Conservation (phyloP, 2,113 vertebrate species). For the Trogon surrucura region DNA sequence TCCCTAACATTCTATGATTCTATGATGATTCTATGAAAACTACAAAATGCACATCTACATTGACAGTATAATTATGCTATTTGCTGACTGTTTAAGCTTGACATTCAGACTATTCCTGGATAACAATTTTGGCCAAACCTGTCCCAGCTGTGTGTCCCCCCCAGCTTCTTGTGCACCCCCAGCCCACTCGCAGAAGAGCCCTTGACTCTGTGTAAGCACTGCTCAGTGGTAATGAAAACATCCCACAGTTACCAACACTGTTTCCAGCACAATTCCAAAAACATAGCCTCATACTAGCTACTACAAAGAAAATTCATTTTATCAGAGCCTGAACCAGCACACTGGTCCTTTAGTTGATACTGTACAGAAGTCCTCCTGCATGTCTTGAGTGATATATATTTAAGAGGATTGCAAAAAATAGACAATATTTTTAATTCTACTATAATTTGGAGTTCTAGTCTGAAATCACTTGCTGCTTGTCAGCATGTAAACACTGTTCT, state of each 20-base stretch:
- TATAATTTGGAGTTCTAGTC: not conserved
- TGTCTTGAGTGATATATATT: not conserved
- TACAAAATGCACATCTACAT: not conserved
- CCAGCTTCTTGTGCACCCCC: not conserved
- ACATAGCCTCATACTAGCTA: not conserved
- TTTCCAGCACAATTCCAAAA: not conserved
- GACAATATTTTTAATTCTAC: not conserved
- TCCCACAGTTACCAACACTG: not conserved
- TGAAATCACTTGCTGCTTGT: not conserved
- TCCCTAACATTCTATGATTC: no score
- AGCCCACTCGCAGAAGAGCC: not conserved
- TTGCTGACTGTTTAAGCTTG: not conserved
- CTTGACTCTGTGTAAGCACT: not conserved
- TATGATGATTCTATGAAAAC: no score
- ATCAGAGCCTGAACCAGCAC: not conserved
- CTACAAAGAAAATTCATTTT: not conserved
- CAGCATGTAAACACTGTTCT: not conserved
- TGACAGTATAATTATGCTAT: not conserved
- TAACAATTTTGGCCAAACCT: not conserved
- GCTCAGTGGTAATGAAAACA: not conserved
- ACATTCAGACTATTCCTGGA: not conserved
- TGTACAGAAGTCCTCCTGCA: not conserved
- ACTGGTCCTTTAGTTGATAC: not conserved
- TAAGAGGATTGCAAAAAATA: not conserved
- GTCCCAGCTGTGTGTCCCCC: not conserved